phyloP scores from a whole-genome alignment of 2,797 vertebrate genomes.

The Gymnocypris eckloni region DNA sequence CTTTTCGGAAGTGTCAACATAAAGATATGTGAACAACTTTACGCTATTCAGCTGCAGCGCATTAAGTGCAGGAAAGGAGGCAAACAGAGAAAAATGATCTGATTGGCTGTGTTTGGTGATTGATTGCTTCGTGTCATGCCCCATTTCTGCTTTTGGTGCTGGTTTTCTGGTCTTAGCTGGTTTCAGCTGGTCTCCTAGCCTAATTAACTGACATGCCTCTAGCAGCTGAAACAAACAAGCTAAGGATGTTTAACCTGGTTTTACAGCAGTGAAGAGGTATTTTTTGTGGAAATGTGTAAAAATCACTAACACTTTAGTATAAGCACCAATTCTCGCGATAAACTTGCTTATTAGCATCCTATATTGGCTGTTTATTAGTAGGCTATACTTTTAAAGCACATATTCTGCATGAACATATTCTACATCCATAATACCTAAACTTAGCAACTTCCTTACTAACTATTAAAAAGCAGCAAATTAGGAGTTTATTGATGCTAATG shows the following conservation, averaged over 20 bases:
- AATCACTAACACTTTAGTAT: background rate
- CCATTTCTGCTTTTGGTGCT: background rate
- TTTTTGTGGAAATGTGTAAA: background rate
- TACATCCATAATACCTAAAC: too few species aligned
- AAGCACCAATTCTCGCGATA: background rate
- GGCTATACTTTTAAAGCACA: too few species aligned
- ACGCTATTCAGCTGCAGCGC: background rate
- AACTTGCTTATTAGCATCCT: background rate
- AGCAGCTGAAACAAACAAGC: background rate
- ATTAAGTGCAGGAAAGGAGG: background rate
- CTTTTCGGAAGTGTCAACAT: background rate
- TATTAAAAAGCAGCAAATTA: background rate
- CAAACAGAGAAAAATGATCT: background rate
- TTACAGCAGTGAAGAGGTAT: background rate
- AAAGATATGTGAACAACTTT: background rate
- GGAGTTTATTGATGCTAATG: background rate
- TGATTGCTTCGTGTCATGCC: background rate
- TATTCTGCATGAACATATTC: too few species aligned
- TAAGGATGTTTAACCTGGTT: background rate
- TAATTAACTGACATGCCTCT: background rate
- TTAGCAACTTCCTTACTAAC: background rate
- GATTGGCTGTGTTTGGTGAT: background rate
- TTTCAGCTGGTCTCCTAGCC: background rate
- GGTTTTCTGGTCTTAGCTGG: background rate
- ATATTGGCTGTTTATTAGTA: too few species aligned